Percentiles rank a stretch among this genome's conserved stretches.
These are phyloP conservation scores for Mobula hypostoma DNA, from an alignment of 2,113 vertebrate species.

Conservation along the genomic window DNA sequence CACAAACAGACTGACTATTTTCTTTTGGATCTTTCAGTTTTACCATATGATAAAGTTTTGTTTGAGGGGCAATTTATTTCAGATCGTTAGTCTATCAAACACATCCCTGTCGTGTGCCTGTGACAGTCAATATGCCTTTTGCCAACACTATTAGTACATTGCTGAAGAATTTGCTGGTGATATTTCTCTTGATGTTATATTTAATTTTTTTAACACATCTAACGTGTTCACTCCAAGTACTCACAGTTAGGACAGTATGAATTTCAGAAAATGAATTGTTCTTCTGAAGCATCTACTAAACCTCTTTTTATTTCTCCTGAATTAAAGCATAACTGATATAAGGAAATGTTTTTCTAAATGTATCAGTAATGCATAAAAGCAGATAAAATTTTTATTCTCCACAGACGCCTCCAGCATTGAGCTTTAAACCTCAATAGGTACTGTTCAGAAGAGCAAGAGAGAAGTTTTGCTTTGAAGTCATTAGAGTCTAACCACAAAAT, in stretches of 20 bases:
- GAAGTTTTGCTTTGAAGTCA: conserved; percentile 3
- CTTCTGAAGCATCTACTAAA: neutral
- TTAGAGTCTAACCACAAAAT: conserved; percentile 17
- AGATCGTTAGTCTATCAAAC: neutral
- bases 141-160: neutral
- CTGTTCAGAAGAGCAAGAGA: too few species aligned
- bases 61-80: too few species aligned
- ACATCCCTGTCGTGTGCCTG: neutral
- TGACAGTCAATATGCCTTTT: neutral
- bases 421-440: neutral
- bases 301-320: neutral
- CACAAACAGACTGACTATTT: too few species aligned
- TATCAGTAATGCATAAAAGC: neutral
- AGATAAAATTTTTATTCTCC: neutral
- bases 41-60: neutral
- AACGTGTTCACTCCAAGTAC: neutral
- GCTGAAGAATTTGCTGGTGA: neutral
- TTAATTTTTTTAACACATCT: neutral
- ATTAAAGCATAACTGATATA: neutral
- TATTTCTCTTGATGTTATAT: too few species aligned
- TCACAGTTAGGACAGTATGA: neutral
- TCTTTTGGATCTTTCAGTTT: neutral
- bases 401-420: too few species aligned
- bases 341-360: neutral
- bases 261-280: neutral